Conservation (phyloP, 2,113 vertebrate genomes). For the Agelaius tricolor region DNA sequence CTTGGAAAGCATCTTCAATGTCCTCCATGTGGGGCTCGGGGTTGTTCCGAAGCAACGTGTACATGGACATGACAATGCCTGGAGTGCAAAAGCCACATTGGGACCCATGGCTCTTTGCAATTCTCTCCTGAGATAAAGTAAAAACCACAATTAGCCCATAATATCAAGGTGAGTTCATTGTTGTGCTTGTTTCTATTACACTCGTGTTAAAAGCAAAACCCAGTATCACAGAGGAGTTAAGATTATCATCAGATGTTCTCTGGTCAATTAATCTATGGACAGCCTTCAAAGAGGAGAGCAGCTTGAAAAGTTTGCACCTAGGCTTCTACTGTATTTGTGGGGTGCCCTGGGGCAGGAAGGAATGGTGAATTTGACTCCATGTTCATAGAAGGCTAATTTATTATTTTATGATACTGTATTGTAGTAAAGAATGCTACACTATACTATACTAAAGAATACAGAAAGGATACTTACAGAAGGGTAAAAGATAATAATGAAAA, state of each 20-base stretch:
- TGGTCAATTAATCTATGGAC: neutral
- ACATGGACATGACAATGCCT: constrained; percentile 97
- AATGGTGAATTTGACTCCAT: no score
- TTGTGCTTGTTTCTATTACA: neutral
- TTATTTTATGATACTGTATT: no score
- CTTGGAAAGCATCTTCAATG: constrained; percentile 91
- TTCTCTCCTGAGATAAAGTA: constrained; percentile 83
- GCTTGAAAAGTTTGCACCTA: neutral
- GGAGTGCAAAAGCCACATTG: constrained; percentile 98
- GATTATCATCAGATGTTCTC: neutral
- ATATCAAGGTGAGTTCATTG: neutral
- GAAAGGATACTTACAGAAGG: no score
- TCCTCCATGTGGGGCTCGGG: constrained; percentile 80
- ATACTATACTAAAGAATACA: no score
- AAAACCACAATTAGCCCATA: neutral
- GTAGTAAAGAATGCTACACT: no score
- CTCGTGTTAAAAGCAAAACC: neutral
- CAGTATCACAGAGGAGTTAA: neutral
- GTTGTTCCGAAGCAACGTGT: constrained; percentile 87
- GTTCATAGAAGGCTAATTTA: no score
- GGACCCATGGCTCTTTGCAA: constrained; percentile 90
- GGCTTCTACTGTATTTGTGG: neutral
- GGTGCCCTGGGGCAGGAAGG: no score
- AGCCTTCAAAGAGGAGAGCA: neutral
- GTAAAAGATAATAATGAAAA: no score